Evolutionary conservation across 1,140 invertebrate species (phyloP), one percentile per base, ranked within the genome.

Genomic region (Calephelis nemesis): DNA sequence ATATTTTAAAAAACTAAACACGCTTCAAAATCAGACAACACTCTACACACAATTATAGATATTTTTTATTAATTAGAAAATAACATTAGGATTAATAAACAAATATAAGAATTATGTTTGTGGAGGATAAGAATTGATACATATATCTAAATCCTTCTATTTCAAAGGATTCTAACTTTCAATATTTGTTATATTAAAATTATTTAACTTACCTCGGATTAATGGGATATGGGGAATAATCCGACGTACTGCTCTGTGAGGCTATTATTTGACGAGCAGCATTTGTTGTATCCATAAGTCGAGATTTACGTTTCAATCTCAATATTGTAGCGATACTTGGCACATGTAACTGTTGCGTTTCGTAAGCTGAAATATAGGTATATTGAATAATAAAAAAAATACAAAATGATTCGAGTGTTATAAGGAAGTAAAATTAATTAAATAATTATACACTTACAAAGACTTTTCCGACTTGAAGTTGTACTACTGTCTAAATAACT

Each of bases 181-280:
- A 19, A 19, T 19, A 19, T 19, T 19, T 8, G 15, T 60, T 60
- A 39, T 19, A 60, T 30, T 19, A 11, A 39, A 12, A 6, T 40
- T 30, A 60, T 58, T 70, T 74, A 92, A 79, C 79, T 82, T 73
- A 84, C 63, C 63, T 78, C 73, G 13, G 8, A 63, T 42, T 39
- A 8, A 13, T 7, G 47, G 76, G 74, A 78, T 91, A 91, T 12
- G 87, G 72, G 11, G 67, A 45, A 48, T 64, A 65, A 5, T 75
- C 74, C 11, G 67, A 63, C 12, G 83, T 69, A 66, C 88, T 92
- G 69, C 87, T 92, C 30, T 92, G 88, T 12, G 93, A 93, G 6
- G 92, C 93, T 47, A 95, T 92, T 15, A 95, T 93, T 81, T 94
- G 94, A 39, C 95, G 91, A n/a, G 94, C 94, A 15, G 92, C 87